Evolutionary conservation across 2,888 invertebrate species (phyloP).

Genomic region (Lycocerus yunnanus): DNA sequence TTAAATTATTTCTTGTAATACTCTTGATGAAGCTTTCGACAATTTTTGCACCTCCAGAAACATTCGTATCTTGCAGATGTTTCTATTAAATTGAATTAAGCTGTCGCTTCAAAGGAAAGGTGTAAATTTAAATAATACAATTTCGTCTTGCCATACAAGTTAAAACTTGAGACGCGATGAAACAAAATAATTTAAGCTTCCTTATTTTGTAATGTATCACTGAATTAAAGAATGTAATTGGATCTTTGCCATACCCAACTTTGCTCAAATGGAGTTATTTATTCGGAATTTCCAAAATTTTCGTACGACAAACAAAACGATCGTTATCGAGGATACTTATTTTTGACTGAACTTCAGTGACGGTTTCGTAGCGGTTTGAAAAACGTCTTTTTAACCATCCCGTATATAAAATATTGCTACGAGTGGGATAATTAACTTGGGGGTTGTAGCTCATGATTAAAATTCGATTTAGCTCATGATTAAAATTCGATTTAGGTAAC

Average conservation of each 20-base stretch:
- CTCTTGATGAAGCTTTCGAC: not conserved
- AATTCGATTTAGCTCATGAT: too few species aligned
- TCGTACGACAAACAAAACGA: too few species aligned
- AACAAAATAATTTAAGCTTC: not conserved
- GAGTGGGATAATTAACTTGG: too few species aligned
- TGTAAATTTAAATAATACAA: not conserved
- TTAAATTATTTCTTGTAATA: not conserved
- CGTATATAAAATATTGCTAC: too few species aligned
- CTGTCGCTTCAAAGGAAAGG: not conserved
- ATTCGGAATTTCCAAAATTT: too few species aligned
- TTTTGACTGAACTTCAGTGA: too few species aligned
- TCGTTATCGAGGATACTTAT: too few species aligned
- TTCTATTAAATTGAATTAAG: not conserved
- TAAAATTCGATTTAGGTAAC: too few species aligned
- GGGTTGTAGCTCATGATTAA: too few species aligned
- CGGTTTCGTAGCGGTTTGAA: too few species aligned
- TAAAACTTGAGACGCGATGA: not conserved
- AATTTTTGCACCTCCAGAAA: not conserved
- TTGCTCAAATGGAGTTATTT: not conserved
- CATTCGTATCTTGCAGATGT: not conserved
- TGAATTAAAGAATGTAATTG: not conserved
- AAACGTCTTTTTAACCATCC: too few species aligned
- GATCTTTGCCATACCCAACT: not conserved
- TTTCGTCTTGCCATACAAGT: not conserved
- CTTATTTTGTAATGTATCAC: not conserved